Evolutionary conservation across 2,888 invertebrate genomes (phyloP), one percentile per base, ranked within the genome.

Genomic region (Mamestra brassicae): DNA sequence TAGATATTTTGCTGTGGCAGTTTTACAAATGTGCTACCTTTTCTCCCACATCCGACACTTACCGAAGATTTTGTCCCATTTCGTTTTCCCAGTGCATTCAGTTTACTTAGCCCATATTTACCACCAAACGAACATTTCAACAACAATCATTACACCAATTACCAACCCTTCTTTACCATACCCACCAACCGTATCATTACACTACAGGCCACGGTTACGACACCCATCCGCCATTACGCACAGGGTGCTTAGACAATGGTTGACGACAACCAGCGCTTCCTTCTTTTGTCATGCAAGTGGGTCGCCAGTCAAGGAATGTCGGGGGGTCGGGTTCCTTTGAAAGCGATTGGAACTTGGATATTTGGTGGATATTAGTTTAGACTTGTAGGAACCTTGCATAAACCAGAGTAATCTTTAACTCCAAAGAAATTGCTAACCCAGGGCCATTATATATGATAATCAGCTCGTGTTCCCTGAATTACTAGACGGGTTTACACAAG

Each of bases 251-350:
- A 73, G 58, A 86, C 84, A 85, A 86, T 83, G 60, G 77, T 68
- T 68, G 81, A 62, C 62, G 81, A 76, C 72, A 76, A 71, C 74
- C 70, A 36, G 36, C 77, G 74, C 83, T 87, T 87, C 87, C 87
- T 87, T 67, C 78, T 76, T 87, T 87, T 86, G 80, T 81, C 73
- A 71, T 57, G 52, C 63, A 87, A 83, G 67, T 85, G 71, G 87
- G 87, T 86, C 83, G 75, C 58, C 66, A 79, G 78, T 72, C 78
- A 86, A 87, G 81, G 81, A 86, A 85, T 66, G 63, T 69, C 26
- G 15, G n/a, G 2, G 11, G 17, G 74, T 74, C 13, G 17, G 78
- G 86, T 71, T 34, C 26, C 65, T 70, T 0, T 75, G 69, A n/a
- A 0, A 76, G 86, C 84, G 82, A n/a, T 26, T 26, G 38, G 38